Conservation (phyloP, 1,140 invertebrate species). For the Brachystomella parvula region DNA sequence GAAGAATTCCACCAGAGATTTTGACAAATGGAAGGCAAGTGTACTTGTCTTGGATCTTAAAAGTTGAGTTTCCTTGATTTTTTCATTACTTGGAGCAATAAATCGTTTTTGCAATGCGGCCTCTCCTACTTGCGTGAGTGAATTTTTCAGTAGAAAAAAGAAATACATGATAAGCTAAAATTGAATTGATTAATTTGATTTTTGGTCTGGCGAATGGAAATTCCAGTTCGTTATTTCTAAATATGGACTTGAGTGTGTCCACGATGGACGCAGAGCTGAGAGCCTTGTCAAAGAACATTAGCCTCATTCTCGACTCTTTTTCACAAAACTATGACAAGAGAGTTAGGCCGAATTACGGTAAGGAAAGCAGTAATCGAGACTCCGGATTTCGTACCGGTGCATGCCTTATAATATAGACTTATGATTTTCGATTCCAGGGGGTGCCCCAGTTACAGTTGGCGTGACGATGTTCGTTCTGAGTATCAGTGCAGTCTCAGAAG, state of each 20-base stretch:
- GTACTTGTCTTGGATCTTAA: too few species aligned
- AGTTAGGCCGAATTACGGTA: conserved; percentile 94
- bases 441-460: conserved; percentile 88
- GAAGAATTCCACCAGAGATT: too few species aligned
- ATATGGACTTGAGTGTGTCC: not conserved
- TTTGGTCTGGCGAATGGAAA: not conserved
- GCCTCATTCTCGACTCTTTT: conserved; percentile 83
- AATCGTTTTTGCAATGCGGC: too few species aligned
- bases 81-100: too few species aligned
- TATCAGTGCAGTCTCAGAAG: conserved; percentile 96
- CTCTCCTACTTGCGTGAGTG: not conserved
- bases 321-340: conserved; percentile 92
- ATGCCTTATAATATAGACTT: too few species aligned
- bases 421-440: conserved; percentile 44
- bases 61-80: too few species aligned
- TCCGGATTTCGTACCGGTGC: too few species aligned
- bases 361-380: conserved; percentile 54
- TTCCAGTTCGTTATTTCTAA: not conserved
- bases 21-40: too few species aligned
- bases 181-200: too few species aligned
- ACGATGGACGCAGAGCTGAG: conserved; percentile 13
- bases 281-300: conserved; percentile 58
- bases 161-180: too few species aligned
- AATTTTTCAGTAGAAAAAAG: not conserved
- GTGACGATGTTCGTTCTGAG: conserved; percentile 96